Base-by-base conservation (phyloP, 2,888 invertebrate genomes). In the Trileptium ribeirensis region DNA sequence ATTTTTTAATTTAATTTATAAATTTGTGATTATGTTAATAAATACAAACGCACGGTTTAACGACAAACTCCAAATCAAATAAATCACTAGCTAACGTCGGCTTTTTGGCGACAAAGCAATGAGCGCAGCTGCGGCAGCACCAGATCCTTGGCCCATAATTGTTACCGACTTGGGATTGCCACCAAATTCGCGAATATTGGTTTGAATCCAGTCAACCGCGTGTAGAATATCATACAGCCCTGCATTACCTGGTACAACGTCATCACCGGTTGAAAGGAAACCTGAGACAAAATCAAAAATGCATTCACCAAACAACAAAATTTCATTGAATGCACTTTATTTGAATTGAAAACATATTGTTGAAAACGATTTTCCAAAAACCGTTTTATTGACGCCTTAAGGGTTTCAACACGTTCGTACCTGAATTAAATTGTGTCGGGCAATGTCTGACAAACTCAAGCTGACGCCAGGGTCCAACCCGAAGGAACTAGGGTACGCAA, bases 221-320 rank as follows among this genome's bases (percentile, higher is more conserved):
- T 83, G 84, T n/a, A 86, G 83, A 78, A 85, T 84, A 83, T 86
- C 86, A 85, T 85, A 85, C 78, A 86, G 84, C 67, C 86, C 87
- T 80, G 85, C 85, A 83, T 88, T 88, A 31, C 87, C 87, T 70
- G 88, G 87, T 78, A 87, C 81, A 36, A 84, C 81, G 36, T 77
- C 82, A 82, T 88, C 87, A 79, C 87, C 87, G 74, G 87, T 87
- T 40, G 87, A 86, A 24, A 87, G 83, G 79, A 88, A 88, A 38
- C 88, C 87, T 86, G 83, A 38, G n/a, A 64, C n/a, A 64, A 64
- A 64, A 64, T 64, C 19, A 64, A 19, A 64, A 64, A 64, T 64
- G 64, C 64, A n/a, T 64, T 64, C 64, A 64, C 19, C n/a, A 64
- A 64, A 64, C 64, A n/a, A n/a, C n/a, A n/a, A n/a, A n/a, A n/a